Base-by-base conservation (phyloP, 2,797 vertebrate genomes). In the Gymnoscopelus braueri region DNA sequence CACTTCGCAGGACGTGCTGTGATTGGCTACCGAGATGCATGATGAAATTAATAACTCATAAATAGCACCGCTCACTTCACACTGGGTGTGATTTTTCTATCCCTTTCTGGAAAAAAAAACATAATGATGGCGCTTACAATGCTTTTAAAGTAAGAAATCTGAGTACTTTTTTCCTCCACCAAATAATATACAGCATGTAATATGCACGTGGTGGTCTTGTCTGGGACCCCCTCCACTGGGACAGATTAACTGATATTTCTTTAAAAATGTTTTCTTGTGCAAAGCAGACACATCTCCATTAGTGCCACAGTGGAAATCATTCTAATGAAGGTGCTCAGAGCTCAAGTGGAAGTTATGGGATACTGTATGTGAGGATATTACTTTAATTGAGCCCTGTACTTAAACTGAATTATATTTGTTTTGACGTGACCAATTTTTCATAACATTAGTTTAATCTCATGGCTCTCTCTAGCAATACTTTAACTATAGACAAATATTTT, bases 211-310 rank as follows among this genome's bases (percentile, higher is more conserved):
- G 35, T 2, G 32, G 32, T 23, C 50, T 23, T 19, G 19, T 55
- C 53, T 6, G 32, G 5, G 9, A 29, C 23, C 11, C 10, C 54
- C 12, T 56, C 54, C 54, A 5, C 10, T 13, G 54, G 54, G 24
- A 56, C 19, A 56, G 54, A 29, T 56, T 26, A 56, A 29, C 11
- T 13, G 24, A 12, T 35, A 26, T 85, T 87, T 87, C 72, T 83
- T 5, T 5, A 35, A 35, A 32, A 77, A 50, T 86, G 86, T 90
- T 92, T 89, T 71, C 85, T 85, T 78, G 54, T 19, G 44, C 67
- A 70, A 66, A 81, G 72, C 75, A 79, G 77, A 75, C 77, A 67
- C 68, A 67, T 74, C 63, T 71, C 66, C 61, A 56, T 80, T 73
- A 74, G 29, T 69, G 69, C 64, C 57, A 66, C 62, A 50, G 39